Percentiles rank a stretch among this genome's conserved stretches.
These are phyloP conservation scores for Tinea pellionella DNA, from an alignment of 2,888 invertebrate genomes.

Conservation along the genomic window DNA sequence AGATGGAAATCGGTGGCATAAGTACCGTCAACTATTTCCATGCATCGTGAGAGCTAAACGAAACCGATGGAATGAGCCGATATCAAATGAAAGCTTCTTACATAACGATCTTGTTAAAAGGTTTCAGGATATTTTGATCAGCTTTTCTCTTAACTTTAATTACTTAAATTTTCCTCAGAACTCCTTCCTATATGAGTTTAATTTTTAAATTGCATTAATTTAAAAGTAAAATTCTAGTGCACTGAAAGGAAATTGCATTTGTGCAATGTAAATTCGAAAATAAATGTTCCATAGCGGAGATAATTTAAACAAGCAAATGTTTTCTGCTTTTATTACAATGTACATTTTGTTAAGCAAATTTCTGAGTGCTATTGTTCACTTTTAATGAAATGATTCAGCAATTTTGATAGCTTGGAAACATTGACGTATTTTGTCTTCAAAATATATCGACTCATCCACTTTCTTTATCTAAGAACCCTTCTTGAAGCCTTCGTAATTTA, in stretches of 20 bases:
- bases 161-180: neutral
- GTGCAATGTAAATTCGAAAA: neutral
- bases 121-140: slow-evolving; percentile 7
- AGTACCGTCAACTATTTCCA: slow-evolving; percentile 1
- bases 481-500: neutral
- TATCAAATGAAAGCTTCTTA: neutral
- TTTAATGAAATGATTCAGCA: neutral
- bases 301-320: neutral
- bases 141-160: neutral
- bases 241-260: neutral
- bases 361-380: neutral
- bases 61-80: slow-evolving; percentile 2
- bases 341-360: neutral
- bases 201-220: no score
- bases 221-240: neutral
- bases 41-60: slow-evolving; percentile 7
- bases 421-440: neutral
- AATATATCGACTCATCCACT: neutral
- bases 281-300: neutral
- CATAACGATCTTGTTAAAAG: slow-evolving; percentile 6
- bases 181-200: no score
- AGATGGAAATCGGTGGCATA: neutral
- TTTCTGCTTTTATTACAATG: neutral
- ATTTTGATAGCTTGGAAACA: neutral
- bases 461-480: neutral